Evolutionary conservation across 2,888 invertebrate genomes (phyloP).

Genomic region (Agriopis aurantiaria): DNA sequence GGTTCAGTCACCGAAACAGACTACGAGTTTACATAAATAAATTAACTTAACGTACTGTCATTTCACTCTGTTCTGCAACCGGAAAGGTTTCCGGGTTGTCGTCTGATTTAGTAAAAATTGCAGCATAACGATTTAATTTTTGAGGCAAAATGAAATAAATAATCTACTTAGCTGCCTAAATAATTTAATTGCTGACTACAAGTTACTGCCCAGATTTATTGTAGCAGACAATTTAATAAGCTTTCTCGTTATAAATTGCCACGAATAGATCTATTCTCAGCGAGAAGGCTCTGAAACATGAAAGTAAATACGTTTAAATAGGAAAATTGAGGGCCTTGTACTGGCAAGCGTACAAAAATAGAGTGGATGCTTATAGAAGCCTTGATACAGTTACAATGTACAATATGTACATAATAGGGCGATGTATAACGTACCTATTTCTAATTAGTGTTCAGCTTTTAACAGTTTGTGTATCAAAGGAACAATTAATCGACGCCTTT

Average conservation of each 20-base stretch:
- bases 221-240: too few species aligned
- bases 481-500: neutral
- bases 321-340: slow-evolving; percentile 21
- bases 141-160: too few species aligned
- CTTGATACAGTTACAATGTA: neutral
- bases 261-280: slow-evolving; percentile 30
- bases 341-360: slow-evolving; percentile 15
- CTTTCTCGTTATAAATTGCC: slow-evolving; percentile 18
- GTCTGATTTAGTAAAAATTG: too few species aligned
- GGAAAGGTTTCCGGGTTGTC: too few species aligned
- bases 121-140: too few species aligned
- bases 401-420: neutral
- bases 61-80: too few species aligned
- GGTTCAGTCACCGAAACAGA: too few species aligned
- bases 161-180: too few species aligned
- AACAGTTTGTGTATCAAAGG: neutral
- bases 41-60: too few species aligned
- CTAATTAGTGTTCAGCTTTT: neutral
- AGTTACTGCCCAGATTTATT: too few species aligned
- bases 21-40: too few species aligned
- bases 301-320: slow-evolving; percentile 23
- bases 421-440: neutral
- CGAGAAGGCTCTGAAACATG: slow-evolving; percentile 27
- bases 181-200: too few species aligned
- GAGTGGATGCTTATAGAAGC: slow-evolving; percentile 4